Percentiles rank a stretch among this genome's conserved stretches.
Evolutionary conservation across 2,113 vertebrate species (phyloP).

Genomic region (Chaetorhynchus papuensis): DNA sequence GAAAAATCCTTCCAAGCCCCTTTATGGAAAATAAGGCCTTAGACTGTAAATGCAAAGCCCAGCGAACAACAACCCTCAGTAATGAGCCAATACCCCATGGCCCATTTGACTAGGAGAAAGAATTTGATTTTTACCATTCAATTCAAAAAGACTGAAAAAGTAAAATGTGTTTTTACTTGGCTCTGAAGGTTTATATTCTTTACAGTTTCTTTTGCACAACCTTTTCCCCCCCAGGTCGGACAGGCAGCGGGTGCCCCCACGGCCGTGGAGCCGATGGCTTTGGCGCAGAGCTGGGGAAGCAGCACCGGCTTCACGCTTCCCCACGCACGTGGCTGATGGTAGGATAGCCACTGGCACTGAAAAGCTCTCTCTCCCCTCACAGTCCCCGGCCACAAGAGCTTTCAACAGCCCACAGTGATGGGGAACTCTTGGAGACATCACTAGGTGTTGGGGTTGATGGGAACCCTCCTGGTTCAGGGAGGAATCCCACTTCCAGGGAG

Average conservation of each 20-base stretch:
- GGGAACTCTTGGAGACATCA: not conserved
- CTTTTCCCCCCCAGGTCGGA: not conserved
- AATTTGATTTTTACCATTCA: constrained; percentile 51
- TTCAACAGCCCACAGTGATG: fast-evolving
- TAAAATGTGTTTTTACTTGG: constrained; percentile 48
- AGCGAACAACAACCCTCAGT: constrained; percentile 62
- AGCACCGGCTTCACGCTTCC: not conserved
- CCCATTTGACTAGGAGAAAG: constrained; percentile 60
- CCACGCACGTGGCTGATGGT: not conserved
- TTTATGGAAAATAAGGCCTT: constrained; percentile 74
- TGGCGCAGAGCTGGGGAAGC: not conserved
- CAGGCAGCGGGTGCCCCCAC: not conserved
- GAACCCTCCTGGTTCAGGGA: not conserved
- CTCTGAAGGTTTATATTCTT: constrained; percentile 54
- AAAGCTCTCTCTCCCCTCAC: not conserved
- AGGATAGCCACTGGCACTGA: not conserved
- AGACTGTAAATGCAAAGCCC: constrained; percentile 61
- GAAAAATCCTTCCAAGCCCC: constrained; percentile 70
- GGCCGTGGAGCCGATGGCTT: not conserved
- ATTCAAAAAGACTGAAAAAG: constrained; percentile 56
- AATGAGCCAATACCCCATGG: constrained; percentile 68
- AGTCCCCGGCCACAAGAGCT: fast-evolving
- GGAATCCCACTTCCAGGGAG: not conserved
- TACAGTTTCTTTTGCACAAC: constrained; percentile 43
- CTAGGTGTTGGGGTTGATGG: fast-evolving